Percentiles rank a stretch among this genome's conserved stretches.
These are phyloP conservation scores for Plagodis dolabraria DNA, from an alignment of 2,888 invertebrate species.

Conservation along the genomic window DNA sequence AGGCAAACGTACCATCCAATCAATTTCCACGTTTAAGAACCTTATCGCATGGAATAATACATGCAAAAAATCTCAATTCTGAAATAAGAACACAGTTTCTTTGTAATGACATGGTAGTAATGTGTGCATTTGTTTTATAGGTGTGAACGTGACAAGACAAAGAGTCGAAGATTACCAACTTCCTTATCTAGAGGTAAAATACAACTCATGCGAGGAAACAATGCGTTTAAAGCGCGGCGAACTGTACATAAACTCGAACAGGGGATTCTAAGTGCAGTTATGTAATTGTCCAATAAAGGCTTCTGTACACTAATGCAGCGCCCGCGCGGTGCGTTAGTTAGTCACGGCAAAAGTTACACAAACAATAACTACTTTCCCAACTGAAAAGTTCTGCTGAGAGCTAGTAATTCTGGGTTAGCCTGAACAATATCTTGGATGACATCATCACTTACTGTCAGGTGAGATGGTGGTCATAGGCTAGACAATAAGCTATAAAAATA, in stretches of 20 bases:
- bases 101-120: constrained; percentile 10
- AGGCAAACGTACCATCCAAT: constrained; percentile 48
- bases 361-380: too few relatives aligned
- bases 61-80: background rate
- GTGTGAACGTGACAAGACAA: constrained; percentile 23
- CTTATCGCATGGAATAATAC: constrained; percentile 1
- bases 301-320: too few relatives aligned
- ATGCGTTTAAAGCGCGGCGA: constrained; percentile 2
- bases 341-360: too few relatives aligned
- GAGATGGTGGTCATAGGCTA: too few relatives aligned
- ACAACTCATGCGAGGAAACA: constrained; percentile 35
- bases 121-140: constrained; percentile 1
- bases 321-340: too few relatives aligned
- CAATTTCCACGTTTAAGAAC: constrained; percentile 11
- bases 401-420: too few relatives aligned
- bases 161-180: constrained; percentile 26
- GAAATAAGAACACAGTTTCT: background rate
- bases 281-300: background rate
- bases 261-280: constrained; percentile 12
- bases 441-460: too few relatives aligned
- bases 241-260: background rate
- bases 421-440: too few relatives aligned
- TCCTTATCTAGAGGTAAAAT: constrained; percentile 41
- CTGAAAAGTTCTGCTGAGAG: too few relatives aligned
- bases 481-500: too few relatives aligned